Conservation (phyloP, 2,888 invertebrate species). For the Seira ritae region DNA sequence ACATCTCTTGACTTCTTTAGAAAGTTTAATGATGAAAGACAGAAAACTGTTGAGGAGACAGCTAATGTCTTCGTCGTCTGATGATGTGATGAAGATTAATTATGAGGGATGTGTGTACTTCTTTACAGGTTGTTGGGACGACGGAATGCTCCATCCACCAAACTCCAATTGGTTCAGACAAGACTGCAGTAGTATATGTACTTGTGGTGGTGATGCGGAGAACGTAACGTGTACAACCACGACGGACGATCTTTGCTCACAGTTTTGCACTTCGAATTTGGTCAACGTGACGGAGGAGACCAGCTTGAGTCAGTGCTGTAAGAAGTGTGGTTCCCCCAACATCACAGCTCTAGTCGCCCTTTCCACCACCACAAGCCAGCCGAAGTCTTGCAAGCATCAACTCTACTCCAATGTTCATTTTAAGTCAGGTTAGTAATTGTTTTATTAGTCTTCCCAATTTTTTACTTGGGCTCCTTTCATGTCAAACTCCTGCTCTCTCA, state of each 20-base stretch:
- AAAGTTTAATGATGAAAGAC: slow-evolving; percentile 15
- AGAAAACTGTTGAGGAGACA: slow-evolving; percentile 30
- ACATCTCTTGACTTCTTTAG: too few species aligned
- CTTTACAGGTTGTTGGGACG: slow-evolving; percentile 84
- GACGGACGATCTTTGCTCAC: slow-evolving; percentile 61
- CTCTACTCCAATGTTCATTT: slow-evolving; percentile 70
- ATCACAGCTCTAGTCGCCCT: slow-evolving; percentile 45
- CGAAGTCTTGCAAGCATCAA: slow-evolving; percentile 72
- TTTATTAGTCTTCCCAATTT: background rate
- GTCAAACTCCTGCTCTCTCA: too few species aligned
- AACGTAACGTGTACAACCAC: slow-evolving; percentile 61
- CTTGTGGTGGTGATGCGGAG: slow-evolving; percentile 66
- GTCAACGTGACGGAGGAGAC: slow-evolving; percentile 55
- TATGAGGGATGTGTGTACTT: slow-evolving; percentile 26
- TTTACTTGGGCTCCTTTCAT: too few species aligned
- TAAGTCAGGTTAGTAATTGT: slow-evolving; percentile 71
- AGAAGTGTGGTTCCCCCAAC: slow-evolving; percentile 65
- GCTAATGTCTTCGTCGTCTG: background rate
- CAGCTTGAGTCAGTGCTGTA: slow-evolving; percentile 67
- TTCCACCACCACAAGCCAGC: slow-evolving; percentile 45
- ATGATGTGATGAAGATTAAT: slow-evolving; percentile 47
- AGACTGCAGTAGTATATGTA: slow-evolving; percentile 73
- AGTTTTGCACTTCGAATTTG: slow-evolving; percentile 67
- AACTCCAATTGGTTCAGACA: slow-evolving; percentile 73
- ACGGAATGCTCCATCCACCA: slow-evolving; percentile 76